Evolutionary conservation across 2,888 invertebrate species (phyloP), one percentile per base, ranked within the genome.

Genomic region (Lithophane leautieri): DNA sequence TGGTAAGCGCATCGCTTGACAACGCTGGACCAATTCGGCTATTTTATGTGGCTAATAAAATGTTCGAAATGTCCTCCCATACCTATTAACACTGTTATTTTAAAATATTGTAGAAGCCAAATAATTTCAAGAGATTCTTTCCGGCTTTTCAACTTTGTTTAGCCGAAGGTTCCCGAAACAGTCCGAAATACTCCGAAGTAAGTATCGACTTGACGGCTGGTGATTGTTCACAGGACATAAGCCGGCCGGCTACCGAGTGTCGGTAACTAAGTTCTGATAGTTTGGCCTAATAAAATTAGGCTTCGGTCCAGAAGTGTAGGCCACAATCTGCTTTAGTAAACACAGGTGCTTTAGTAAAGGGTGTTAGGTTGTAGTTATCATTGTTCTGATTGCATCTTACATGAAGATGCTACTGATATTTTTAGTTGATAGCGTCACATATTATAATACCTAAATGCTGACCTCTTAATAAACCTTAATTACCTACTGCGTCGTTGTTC

Each of bases 131-230:
- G 34, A 34, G 34, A 34, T 34, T 34, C 34, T 4, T 34, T 4
- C 34, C 34, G 34, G 34, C 34, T 34, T 0, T 34, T 34, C 34
- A 34, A 34, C 34, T 34, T 34, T 9, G 52, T 22, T 50, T 50
- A 50, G 47, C 12, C 25, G 22, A 79, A 76, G 76, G 67, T 67
- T 12, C 12, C 42, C 74, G 61, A 14, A 42, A 71, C 47, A 28
- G 54, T 52, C 14, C 50, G 34, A 16, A 50, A 40, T 73, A n/a
- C n/a, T 16, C 25, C 34, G 16, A 28, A 50, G 60, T 50, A 50
- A 19, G 50, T 68, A 79, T 54, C n/a, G 14, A 22, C 68, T 69
- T 14, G 47, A 28, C 40, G 22, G 34, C 22, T 28, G 8, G 47
- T 11, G 34, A 54, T 19, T 22, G 56, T 56, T 79, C n/a, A 9